Conservation (phyloP, 2,113 vertebrate species). For the Anolis sagrei region DNA sequence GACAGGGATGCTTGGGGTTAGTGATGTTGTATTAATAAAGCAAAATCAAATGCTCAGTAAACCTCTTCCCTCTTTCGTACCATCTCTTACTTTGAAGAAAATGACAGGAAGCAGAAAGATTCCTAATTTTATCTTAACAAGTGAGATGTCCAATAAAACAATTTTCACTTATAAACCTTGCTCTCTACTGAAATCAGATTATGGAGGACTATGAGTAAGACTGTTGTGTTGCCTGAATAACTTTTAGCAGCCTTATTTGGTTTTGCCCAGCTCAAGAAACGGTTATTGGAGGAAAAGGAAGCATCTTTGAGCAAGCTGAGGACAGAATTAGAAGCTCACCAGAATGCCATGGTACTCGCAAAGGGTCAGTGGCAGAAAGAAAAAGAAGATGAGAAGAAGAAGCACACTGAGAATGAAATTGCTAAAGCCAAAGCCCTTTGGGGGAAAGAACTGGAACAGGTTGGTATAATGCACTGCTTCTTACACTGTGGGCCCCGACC, state of each 20-base stretch:
- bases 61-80: neutral
- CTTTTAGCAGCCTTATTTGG: slow-evolving; percentile 23
- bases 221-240: neutral
- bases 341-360: slow-evolving; percentile 66
- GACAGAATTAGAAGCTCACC: slow-evolving; percentile 79
- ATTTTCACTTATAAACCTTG: neutral
- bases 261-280: slow-evolving; percentile 73
- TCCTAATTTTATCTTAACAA: neutral
- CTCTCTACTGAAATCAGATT: slow-evolving; percentile 3
- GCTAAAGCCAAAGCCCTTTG: slow-evolving; percentile 71
- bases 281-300: slow-evolving; percentile 74
- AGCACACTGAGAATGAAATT: slow-evolving; percentile 74
- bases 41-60: neutral
- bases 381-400: slow-evolving; percentile 72
- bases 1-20: neutral
- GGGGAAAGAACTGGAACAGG: slow-evolving; percentile 81
- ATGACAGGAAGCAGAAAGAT: neutral
- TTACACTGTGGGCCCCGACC: too few relatives aligned
- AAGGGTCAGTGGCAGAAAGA: slow-evolving; percentile 82
- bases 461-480: slow-evolving; percentile 43
- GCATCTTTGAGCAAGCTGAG: slow-evolving; percentile 74
- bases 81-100: neutral
- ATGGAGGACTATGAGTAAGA: neutral
- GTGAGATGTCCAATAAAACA: neutral
- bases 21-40: neutral